These are phyloP conservation scores for Mesorhabditis sp. DNA, from an alignment of 2,888 invertebrate genomes.

Conservation along the genomic window DNA sequence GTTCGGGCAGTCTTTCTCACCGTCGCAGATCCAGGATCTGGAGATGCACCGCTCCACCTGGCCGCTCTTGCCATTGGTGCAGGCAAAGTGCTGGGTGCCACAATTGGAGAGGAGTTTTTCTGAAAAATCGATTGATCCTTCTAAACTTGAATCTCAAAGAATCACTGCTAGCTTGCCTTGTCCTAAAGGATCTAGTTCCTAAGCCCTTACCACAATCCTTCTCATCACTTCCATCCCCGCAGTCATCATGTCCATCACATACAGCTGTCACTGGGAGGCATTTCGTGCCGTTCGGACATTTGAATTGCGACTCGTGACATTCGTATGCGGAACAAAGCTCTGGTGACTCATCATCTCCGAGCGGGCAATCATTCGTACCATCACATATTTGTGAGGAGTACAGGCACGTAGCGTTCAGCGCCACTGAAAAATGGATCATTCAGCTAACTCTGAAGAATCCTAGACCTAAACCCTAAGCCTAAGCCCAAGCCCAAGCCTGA, in stretches of 20 bases:
- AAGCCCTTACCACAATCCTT: conserved; percentile 61
- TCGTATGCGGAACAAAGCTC: conserved; percentile 64
- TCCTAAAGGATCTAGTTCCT: background rate
- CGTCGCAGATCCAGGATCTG: conserved; percentile 18
- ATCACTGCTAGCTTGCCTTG: too few species aligned
- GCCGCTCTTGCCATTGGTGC: conserved; percentile 5
- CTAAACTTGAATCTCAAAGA: too few species aligned
- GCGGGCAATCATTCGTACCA: conserved; percentile 61
- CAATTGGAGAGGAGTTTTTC: conserved; percentile 4
- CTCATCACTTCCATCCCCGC: conserved; percentile 75
- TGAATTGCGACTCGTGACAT: conserved; percentile 74
- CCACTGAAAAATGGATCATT: conserved; percentile 67
- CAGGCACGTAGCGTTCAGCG: conserved; percentile 9
- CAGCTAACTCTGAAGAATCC: conserved; percentile 12
- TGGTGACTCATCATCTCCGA: conserved; percentile 21
- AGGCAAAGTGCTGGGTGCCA: background rate
- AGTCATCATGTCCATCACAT: conserved; percentile 75
- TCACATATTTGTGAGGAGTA: conserved; percentile 72
- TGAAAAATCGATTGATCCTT: conserved; percentile 67
- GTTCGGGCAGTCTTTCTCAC: conserved; percentile 19
- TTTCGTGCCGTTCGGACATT: conserved; percentile 75
- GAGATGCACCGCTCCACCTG: conserved; percentile 17
- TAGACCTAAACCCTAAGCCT: background rate
- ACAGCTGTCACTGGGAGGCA: conserved; percentile 85
- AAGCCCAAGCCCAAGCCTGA: too few species aligned